Evolutionary conservation across 37 sponge, comb jelly and placozoan species (phyloP), one percentile per base, ranked within the genome.

Genomic region (Hormiphora californensis): DNA sequence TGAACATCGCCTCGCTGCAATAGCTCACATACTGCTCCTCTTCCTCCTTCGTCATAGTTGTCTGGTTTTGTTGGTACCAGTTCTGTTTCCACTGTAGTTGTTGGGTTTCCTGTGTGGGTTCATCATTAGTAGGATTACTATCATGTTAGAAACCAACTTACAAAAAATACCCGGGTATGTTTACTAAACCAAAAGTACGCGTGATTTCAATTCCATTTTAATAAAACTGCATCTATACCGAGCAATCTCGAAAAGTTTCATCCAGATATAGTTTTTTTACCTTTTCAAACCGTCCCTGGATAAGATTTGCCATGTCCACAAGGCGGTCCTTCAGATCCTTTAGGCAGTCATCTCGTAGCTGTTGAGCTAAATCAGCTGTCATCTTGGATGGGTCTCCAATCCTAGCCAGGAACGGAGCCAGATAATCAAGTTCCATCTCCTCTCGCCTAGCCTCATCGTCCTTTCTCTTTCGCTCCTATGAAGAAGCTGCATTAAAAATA

Each of bases 1-100:
- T 89, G 88, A 94, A 96, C 94, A 96, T 94, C 28, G 97, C 91
- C 31, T 91, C 93, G 40, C 81, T 91, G 90, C 97, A 96, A 85
- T 62, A 92, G 39, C 81, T 61, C 43, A 94, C 55, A 87, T 96
- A 96, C 40, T 96, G 93, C 27, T 90, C 91, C 69, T 94, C 97
- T 35, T 94, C 91, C 54, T 96, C 91, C 34, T 86, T 92, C 31
- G 88, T 91, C 39, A 96, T 41, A 31, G 91, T 85, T 22, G 87
- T 65, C 90, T 94, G 97, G 67, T 96, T 91, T 54, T 91, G 86
- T 85, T 96, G 93, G 69, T 94, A 94, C 93, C 92, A 91, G 28
- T 40, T 55, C 88, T 96, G 97, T 69, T 92, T 92, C 90, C 78
- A 39, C 85, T 91, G 92, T 9, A 96, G 86, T 12, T 90, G 89